These are phyloP conservation scores for Leptoclinus maculatus DNA, from an alignment of 2,797 vertebrate species.

Conservation along the genomic window DNA sequence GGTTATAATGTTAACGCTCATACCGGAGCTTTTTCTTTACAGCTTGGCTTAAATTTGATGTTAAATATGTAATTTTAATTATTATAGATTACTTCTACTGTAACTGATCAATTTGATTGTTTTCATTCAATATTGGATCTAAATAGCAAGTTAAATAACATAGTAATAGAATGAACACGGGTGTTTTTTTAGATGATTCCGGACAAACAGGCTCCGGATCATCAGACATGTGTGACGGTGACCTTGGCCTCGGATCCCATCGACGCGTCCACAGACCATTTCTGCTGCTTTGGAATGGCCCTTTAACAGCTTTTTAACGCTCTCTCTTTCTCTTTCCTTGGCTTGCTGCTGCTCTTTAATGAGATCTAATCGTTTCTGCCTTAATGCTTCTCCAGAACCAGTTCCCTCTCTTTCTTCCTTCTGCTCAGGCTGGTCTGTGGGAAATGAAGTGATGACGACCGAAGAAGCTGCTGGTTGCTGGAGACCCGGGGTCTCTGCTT, in stretches of 20 bases:
- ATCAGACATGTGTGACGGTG: constrained; percentile 22
- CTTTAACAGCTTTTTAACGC: constrained; percentile 47
- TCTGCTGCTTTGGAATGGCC: constrained; percentile 67
- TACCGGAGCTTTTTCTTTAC: background rate
- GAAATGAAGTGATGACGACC: constrained; percentile 42
- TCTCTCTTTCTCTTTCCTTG: constrained; percentile 33
- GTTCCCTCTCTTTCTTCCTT: constrained; percentile 40
- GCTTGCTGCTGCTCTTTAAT: constrained; percentile 44
- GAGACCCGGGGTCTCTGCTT: background rate
- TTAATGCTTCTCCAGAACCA: constrained; percentile 50
- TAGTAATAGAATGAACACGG: background rate
- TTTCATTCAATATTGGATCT: background rate
- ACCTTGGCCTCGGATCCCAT: constrained; percentile 62
- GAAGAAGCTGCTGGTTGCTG: constrained; percentile 68
- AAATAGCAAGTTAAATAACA: background rate
- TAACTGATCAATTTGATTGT: background rate
- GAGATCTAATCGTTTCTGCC: constrained; percentile 45
- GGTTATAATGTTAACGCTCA: background rate
- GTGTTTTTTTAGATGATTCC: background rate
- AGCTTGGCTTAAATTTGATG: background rate
- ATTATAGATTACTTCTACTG: background rate
- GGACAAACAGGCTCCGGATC: background rate
- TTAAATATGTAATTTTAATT: background rate
- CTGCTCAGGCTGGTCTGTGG: constrained; percentile 77
- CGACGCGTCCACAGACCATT: constrained; percentile 69